Conservation (phyloP, 2,797 vertebrate genomes). For the Micrastur ruficollis region DNA sequence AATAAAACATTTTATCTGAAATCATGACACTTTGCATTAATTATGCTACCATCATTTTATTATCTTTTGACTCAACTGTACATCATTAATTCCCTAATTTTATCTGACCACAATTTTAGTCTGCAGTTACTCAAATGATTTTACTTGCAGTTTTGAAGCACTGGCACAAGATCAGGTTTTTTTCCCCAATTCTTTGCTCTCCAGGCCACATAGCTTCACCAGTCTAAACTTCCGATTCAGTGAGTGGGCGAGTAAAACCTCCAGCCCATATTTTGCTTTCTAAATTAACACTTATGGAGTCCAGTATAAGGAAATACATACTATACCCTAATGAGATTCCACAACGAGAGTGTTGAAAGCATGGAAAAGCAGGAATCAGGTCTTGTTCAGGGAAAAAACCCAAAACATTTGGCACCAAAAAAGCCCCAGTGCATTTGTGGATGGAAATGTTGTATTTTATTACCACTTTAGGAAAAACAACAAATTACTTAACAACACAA, state of each 20-base stretch:
- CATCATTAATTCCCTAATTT: background rate
- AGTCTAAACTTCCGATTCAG: background rate
- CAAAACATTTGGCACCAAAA: background rate
- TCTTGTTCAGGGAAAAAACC: background rate
- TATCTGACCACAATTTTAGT: background rate
- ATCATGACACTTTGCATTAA: background rate
- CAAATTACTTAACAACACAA: background rate
- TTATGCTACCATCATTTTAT: background rate
- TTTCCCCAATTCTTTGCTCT: background rate
- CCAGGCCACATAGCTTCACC: background rate
- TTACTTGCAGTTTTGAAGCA: background rate
- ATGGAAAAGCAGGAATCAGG: background rate
- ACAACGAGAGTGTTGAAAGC: background rate
- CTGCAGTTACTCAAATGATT: background rate
- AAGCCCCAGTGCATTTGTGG: background rate
- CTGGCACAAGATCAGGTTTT: background rate
- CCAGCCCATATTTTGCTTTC: background rate
- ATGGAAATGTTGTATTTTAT: background rate
- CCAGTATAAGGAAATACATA: background rate
- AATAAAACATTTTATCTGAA: background rate
- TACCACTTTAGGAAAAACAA: background rate
- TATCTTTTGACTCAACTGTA: background rate
- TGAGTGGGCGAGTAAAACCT: background rate
- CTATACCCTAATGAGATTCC: background rate
- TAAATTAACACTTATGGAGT: background rate